Evolutionary conservation across 1,140 invertebrate genomes (phyloP).

Genomic region (Drosophila murphyi): DNA sequence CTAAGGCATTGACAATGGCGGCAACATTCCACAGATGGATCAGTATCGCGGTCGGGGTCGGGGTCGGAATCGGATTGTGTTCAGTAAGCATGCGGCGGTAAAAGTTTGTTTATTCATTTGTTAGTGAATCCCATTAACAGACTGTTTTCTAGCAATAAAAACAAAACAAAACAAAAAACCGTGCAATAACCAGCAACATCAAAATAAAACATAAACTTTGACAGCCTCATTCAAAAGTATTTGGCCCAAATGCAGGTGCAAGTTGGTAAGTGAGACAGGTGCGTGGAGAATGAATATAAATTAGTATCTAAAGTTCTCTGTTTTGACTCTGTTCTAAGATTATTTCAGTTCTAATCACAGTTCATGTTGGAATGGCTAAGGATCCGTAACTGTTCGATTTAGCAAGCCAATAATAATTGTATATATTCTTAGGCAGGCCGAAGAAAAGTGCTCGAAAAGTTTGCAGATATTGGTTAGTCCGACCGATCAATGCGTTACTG

Average conservation of each 20-base stretch:
- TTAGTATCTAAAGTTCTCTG: too few relatives aligned
- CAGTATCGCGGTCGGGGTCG: constrained; percentile 18
- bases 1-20: constrained; percentile 37
- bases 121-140: constrained; percentile 40
- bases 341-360: too few relatives aligned
- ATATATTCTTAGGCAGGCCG: too few relatives aligned
- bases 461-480: too few relatives aligned
- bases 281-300: too few relatives aligned
- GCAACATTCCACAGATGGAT: constrained; percentile 30
- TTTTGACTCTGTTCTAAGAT: too few relatives aligned
- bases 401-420: too few relatives aligned
- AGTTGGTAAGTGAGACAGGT: not conserved
- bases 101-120: constrained; percentile 32
- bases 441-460: too few relatives aligned
- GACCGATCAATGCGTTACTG: too few relatives aligned
- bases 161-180: constrained; percentile 49
- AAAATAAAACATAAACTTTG: constrained; percentile 23
- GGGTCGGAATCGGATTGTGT: constrained; percentile 43
- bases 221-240: not conserved
- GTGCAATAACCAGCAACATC: constrained; percentile 66
- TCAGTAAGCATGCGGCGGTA: constrained; percentile 57
- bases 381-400: too few relatives aligned
- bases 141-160: constrained; percentile 11
- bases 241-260: not conserved
- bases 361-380: too few relatives aligned